These are phyloP conservation scores for Petrolisthes manimaculis DNA, from an alignment of 2,888 invertebrate genomes.

Conservation along the genomic window DNA sequence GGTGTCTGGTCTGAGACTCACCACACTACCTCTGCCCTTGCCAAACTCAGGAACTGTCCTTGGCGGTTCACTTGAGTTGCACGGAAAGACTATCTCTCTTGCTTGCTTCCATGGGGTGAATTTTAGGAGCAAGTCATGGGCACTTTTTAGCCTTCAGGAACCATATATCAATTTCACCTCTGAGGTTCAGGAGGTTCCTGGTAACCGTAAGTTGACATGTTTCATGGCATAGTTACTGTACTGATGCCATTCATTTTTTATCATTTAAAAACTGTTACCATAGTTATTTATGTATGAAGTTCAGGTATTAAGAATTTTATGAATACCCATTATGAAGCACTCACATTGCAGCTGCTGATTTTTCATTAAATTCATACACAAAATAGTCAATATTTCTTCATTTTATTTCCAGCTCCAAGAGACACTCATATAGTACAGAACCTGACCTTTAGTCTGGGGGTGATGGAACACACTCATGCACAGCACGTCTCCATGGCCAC, in stretches of 20 bases:
- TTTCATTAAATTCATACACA: too few relatives aligned
- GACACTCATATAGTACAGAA: conserved; percentile 83
- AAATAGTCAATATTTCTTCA: too few relatives aligned
- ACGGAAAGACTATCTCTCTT: conserved; percentile 85
- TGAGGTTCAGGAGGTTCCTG: conserved; percentile 88
- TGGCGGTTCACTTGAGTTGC: conserved; percentile 73
- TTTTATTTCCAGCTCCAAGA: conserved; percentile 41
- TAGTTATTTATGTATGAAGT: too few relatives aligned
- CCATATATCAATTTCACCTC: conserved; percentile 93
- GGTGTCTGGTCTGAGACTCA: conserved; percentile 84
- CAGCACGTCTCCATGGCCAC: conserved; percentile 93
- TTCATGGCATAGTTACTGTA: neutral
- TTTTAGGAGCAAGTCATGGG: conserved; percentile 96
- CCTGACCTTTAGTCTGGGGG: conserved; percentile 88
- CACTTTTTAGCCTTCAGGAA: conserved; percentile 91
- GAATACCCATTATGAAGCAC: too few relatives aligned
- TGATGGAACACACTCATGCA: conserved; percentile 74
- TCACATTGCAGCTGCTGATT: too few relatives aligned
- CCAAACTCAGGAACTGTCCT: conserved; percentile 80
- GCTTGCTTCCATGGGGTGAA: conserved; percentile 98
- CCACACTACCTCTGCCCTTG: conserved; percentile 71
- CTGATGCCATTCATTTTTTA: too few relatives aligned
- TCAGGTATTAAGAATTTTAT: too few relatives aligned
- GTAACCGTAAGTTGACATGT: conserved; percentile 69
- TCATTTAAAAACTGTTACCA: too few relatives aligned